Evolutionary conservation across 92 coral and sea anemone genomes (phyloP), one percentile per base, ranked within the genome.

Genomic region (Scolanthus callimorphus): DNA sequence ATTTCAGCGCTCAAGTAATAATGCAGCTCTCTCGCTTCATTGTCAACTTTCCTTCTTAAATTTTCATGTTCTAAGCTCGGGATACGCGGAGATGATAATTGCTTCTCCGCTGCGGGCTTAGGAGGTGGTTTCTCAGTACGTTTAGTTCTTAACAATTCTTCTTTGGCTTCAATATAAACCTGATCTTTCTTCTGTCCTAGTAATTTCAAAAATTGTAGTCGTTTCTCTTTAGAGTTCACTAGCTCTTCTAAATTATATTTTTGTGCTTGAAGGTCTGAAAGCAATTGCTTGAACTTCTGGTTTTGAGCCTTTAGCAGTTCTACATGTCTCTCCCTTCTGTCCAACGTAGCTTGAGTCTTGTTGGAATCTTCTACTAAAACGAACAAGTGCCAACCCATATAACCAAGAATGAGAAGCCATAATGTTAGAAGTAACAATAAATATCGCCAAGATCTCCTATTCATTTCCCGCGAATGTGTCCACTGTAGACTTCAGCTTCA

Each of bases 1-100:
- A 85, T 70, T 60, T 88, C 96, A 3, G 96, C 92, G 68, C 96
- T 92, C 12, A 89, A 31, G 70, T 76, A 92, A 60, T 92, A 89
- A 89, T 87, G 89, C 29, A 92, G 74, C 49, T 92, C 98, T 31
- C 77, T 78, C 12, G 84, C 85, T 39, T 81, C 92, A 11, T 84
- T 89, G 27, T 73, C 80, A 44, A 87, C 78, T 27, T 96, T 71
- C 55, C 98, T 63, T 39, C 83, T 72, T 2, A 51, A 38, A 20
- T 48, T 76, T 60, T 84, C 80, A 46, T 71, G 60, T 49, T 79
- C 71, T 13, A 60, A 57, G 56, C 86, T 80, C 13, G 80, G 86
- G 13, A 1, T 17, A 30, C 49, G 28, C 22, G 52, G 11, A 46
- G 8, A 9, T 9, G 17, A 9, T 6, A 21, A 9, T 6, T 10